Percentiles rank a stretch among this genome's conserved stretches.
phyloP scores from a whole-genome alignment of 2,888 invertebrate species.

The Agrotis exclamationis region DNA sequence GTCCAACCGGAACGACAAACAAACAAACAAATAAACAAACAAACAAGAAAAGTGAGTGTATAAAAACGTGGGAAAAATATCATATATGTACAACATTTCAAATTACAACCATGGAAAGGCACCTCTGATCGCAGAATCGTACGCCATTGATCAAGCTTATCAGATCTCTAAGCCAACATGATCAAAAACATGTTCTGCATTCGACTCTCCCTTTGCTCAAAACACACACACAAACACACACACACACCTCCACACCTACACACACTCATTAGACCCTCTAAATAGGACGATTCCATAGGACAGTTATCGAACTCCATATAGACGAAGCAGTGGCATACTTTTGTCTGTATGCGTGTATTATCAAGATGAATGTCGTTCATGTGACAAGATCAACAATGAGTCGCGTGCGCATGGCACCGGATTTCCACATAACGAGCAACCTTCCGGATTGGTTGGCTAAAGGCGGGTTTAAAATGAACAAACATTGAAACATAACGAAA shows the following conservation, averaged over 20 bases:
- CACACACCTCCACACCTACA: not conserved
- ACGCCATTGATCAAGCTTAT: not conserved
- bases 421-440: conserved; percentile 54
- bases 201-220: not conserved
- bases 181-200: not conserved
- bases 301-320: not conserved
- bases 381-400: conserved; percentile 65
- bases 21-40: too few relatives aligned
- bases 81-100: not conserved
- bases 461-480: not conserved
- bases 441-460: conserved; percentile 45
- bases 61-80: too few relatives aligned
- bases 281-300: too few relatives aligned
- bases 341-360: conserved; percentile 22
- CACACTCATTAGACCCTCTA: too few relatives aligned
- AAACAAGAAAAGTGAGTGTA: too few relatives aligned
- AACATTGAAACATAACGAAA: not conserved
- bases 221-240: too few relatives aligned
- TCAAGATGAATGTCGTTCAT: conserved; percentile 56
- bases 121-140: too few relatives aligned
- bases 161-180: conserved; percentile 1
- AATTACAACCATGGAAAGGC: too few relatives aligned
- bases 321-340: not conserved
- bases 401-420: conserved; percentile 56
- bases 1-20: too few relatives aligned